phyloP scores from a whole-genome alignment of 64 coral and sea anemone genomes.

The Dendrophyllia cribrosa region DNA sequence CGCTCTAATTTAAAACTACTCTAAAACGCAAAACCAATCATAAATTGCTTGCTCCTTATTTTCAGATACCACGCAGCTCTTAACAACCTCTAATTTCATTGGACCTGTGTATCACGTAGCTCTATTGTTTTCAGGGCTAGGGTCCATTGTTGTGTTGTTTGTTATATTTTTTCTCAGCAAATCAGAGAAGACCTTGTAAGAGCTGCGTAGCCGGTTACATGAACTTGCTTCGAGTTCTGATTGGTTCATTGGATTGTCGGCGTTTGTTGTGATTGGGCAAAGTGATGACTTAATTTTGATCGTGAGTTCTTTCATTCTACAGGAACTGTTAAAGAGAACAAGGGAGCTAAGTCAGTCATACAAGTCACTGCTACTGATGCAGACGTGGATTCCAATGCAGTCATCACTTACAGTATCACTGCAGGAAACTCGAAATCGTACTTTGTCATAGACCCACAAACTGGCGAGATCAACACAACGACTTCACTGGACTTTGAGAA shows the following conservation, averaged over 20 bases:
- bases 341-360: constrained; percentile 16
- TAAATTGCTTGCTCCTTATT: too few relatives aligned
- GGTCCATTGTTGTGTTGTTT: too few relatives aligned
- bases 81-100: too few relatives aligned
- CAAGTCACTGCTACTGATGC: constrained; percentile 67
- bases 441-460: constrained; percentile 57
- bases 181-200: too few relatives aligned
- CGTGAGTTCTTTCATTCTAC: background rate
- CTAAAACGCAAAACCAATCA: too few relatives aligned
- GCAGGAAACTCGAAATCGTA: constrained; percentile 56
- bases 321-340: constrained; percentile 74
- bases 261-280: background rate
- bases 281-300: background rate
- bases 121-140: too few relatives aligned
- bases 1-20: too few relatives aligned
- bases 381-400: constrained; percentile 63
- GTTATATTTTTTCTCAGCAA: too few relatives aligned
- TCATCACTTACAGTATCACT: constrained; percentile 61
- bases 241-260: background rate
- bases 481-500: constrained; percentile 66
- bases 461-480: constrained; percentile 55
- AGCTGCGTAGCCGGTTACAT: too few relatives aligned
- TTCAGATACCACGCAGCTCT: too few relatives aligned
- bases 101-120: too few relatives aligned
- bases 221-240: too few relatives aligned